Evolutionary conservation across 2,888 invertebrate species (phyloP), one percentile per base, ranked within the genome.

Genomic region (Neoascia interrupta): DNA sequence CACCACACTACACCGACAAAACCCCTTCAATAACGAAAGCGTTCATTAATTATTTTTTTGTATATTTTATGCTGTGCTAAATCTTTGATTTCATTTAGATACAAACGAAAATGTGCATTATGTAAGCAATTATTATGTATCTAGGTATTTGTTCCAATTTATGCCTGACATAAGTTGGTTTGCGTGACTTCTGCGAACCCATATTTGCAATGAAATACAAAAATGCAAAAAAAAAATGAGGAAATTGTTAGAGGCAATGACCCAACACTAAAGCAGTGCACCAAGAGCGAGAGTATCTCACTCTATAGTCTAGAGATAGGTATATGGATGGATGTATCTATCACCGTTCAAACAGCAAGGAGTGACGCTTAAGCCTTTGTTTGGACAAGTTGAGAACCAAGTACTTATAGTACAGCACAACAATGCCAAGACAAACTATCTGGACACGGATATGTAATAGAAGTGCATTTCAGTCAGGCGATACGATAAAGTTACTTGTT

Each of bases 71-170:
- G 5, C 31, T 72, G 61, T 31, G 70, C 53, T 34, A 53, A 61
- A 61, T 70, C 51, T 51, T 69, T 28, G 11, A n/a, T 37, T 18
- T n/a, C 41, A 8, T 34, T 28, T 15, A 28, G 16, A 16, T 31
- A 31, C 15, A 16, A 51, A 41, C 8, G n/a, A 16, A 43, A 56
- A 37, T 28, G 56, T 47, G n/a, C n/a, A n/a, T n/a, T n/a, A 37
- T 36, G 15, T 43, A 16, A 28, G 16, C 18, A 11, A 43, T 5
- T 45, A 13, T 10, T 13, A 16, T 28, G 23, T 53, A 41, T 23
- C 41, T 41, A 37, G 26, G 31, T 26, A 34, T 58, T 73, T 79
- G 79, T 73, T 79, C 73, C 61, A 79, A 68, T 73, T 79, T 68
- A 66, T 47, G 54, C 41, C 51, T 73, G 79, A 61, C 56, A 60